Evolutionary conservation across 2,888 invertebrate species (phyloP).

Genomic region (Abrostola triplasia): DNA sequence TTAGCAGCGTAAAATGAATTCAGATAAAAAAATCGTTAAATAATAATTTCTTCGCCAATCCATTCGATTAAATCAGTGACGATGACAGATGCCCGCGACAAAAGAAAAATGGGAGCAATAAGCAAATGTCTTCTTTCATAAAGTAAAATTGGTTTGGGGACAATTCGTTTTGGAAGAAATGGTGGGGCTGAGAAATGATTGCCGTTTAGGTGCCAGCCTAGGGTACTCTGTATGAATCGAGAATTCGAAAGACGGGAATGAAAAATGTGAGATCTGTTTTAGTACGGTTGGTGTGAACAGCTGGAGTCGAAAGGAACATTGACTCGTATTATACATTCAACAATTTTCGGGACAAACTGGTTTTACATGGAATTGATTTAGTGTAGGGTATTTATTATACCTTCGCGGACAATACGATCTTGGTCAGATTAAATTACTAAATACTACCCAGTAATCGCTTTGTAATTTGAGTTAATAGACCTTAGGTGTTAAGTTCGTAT

Average conservation of each 20-base stretch:
- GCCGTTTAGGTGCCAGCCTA: slow-evolving; percentile 46
- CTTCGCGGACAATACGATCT: slow-evolving; percentile 1
- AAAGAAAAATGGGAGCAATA: slow-evolving; percentile 82
- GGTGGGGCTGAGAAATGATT: slow-evolving; percentile 74
- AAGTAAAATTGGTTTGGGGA: slow-evolving; percentile 82
- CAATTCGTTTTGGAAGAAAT: slow-evolving; percentile 75
- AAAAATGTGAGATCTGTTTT: slow-evolving; percentile 47
- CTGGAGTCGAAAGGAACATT: slow-evolving; percentile 35
- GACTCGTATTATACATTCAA: slow-evolving; percentile 35
- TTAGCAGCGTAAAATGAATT: slow-evolving; percentile 19
- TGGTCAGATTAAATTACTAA: slow-evolving; percentile 2
- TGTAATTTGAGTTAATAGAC: slow-evolving; percentile 4
- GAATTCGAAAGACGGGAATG: slow-evolving; percentile 30
- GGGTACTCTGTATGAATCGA: slow-evolving; percentile 25
- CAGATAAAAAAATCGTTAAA: slow-evolving; percentile 38
- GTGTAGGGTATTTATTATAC: background rate
- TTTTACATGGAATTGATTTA: slow-evolving; percentile 25
- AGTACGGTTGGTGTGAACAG: slow-evolving; percentile 43
- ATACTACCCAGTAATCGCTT: background rate
- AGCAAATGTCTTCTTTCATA: slow-evolving; percentile 85
- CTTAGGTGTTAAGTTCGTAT: background rate
- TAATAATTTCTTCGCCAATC: slow-evolving; percentile 65
- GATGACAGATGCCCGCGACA: slow-evolving; percentile 77
- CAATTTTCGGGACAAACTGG: slow-evolving; percentile 19
- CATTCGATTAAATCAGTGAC: slow-evolving; percentile 69